phyloP scores from a whole-genome alignment of 1,140 invertebrate species.

The Hydropsyche tenuis region DNA sequence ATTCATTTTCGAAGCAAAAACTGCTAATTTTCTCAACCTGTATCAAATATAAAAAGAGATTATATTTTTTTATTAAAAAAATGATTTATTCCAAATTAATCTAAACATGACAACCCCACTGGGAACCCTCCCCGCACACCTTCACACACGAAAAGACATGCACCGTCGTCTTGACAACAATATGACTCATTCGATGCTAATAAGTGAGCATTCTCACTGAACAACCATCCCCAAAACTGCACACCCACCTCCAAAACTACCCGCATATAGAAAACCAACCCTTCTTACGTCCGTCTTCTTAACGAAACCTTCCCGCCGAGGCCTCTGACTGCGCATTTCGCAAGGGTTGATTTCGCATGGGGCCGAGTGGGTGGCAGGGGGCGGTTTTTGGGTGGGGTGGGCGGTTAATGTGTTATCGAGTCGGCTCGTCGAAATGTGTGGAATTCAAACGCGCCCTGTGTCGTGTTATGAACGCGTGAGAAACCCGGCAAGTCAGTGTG shows the following conservation, averaged over 20 bases:
- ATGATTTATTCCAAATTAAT: too few relatives aligned
- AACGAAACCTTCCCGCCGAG: too few relatives aligned
- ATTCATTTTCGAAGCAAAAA: too few relatives aligned
- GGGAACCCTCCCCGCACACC: not conserved
- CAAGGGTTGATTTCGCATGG: slow-evolving; percentile 2
- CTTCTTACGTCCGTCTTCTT: too few relatives aligned
- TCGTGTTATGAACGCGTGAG: slow-evolving; percentile 48
- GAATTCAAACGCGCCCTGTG: slow-evolving; percentile 49
- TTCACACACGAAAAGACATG: slow-evolving; percentile 12
- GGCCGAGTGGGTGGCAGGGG: not conserved
- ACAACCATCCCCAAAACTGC: too few relatives aligned
- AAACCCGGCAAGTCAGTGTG: slow-evolving; percentile 47
- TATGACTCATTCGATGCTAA: slow-evolving; percentile 46
- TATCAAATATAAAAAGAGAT: too few relatives aligned
- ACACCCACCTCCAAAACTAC: not conserved
- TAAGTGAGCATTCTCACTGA: slow-evolving; percentile 42
- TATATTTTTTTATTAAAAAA: too few relatives aligned
- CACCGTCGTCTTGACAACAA: slow-evolving; percentile 41
- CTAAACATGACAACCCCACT: too few relatives aligned
- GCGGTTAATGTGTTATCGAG: slow-evolving; percentile 21
- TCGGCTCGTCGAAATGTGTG: slow-evolving; percentile 34
- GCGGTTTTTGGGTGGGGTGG: not conserved
- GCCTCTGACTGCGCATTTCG: not conserved
- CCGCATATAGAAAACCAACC: too few relatives aligned
- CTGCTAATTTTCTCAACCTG: too few relatives aligned